Percentiles rank a stretch among this genome's conserved stretches.
phyloP scores from a whole-genome alignment of 2,797 vertebrate genomes.

The Rhinogobio ventralis region DNA sequence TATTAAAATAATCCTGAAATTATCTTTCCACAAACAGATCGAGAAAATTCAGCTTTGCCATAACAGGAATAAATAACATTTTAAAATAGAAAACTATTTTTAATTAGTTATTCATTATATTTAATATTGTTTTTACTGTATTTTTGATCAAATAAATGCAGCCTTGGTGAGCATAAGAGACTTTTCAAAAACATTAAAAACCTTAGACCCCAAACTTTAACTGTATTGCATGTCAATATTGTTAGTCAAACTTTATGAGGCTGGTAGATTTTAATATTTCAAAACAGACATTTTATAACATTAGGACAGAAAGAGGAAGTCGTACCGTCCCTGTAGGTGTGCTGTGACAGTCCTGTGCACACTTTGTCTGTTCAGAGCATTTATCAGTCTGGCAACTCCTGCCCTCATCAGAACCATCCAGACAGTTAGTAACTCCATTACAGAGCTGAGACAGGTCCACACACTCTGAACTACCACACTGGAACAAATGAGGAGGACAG shows the following conservation, averaged over 20 bases:
- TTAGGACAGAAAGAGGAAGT: neutral
- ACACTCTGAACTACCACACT: conserved; percentile 79
- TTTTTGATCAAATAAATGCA: no score
- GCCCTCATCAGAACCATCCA: conserved; percentile 85
- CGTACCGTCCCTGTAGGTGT: conserved; percentile 83
- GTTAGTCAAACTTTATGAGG: neutral
- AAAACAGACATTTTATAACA: neutral
- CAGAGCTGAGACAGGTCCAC: conserved; percentile 80
- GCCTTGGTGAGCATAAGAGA: neutral
- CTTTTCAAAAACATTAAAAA: neutral
- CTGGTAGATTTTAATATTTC: neutral
- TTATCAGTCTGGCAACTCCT: conserved; percentile 71
- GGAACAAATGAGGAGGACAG: conserved; percentile 82
- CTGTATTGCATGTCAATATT: neutral
- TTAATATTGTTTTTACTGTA: no score
- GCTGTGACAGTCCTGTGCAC: conserved; percentile 81
- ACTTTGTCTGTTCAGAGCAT: conserved; percentile 63
- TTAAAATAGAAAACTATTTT: no score
- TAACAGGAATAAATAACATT: no score
- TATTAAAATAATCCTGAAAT: no score
- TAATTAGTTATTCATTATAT: no score
- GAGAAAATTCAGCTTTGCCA: no score
- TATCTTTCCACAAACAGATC: no score
- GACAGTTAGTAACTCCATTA: conserved; percentile 79
- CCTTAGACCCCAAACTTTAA: neutral